These are phyloP conservation scores for Accipiter virgatus DNA, from an alignment of 2,113 vertebrate species.

Conservation along the genomic window DNA sequence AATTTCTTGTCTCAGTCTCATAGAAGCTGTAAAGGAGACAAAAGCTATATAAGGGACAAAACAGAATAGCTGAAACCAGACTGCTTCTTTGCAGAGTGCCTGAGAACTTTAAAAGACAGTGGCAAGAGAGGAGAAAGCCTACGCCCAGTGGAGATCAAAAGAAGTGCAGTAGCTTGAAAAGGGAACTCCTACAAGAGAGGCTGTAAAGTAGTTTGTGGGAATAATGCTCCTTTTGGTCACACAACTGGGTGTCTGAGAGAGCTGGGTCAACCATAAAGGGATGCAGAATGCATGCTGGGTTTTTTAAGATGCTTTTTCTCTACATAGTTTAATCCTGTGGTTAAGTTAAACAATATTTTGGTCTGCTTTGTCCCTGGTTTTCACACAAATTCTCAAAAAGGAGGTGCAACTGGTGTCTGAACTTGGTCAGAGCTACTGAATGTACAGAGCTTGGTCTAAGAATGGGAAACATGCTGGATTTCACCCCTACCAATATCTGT, in stretches of 20 bases:
- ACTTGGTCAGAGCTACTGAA: neutral
- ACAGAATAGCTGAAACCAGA: neutral
- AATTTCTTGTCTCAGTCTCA: neutral
- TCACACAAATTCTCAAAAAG: neutral
- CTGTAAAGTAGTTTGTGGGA: constrained; percentile 18
- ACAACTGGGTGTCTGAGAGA: constrained; percentile 4
- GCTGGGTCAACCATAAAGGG: neutral
- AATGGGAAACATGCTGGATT: neutral
- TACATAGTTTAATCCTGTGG: neutral
- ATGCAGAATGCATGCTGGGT: neutral
- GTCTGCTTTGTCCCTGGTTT: neutral
- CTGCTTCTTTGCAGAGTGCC: neutral
- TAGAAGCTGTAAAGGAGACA: neutral
- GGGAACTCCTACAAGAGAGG: neutral
- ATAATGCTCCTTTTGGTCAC: neutral
- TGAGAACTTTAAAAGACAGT: neutral
- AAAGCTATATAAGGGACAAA: neutral
- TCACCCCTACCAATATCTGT: neutral
- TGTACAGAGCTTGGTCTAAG: neutral
- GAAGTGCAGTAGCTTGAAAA: neutral
- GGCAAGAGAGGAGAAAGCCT: neutral
- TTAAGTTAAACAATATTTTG: constrained; percentile 14
- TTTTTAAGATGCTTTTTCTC: neutral
- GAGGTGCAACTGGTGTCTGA: neutral
- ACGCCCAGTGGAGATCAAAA: neutral